Conservation (phyloP, 2,888 invertebrate genomes). For the Ypsolopha scabrella region DNA sequence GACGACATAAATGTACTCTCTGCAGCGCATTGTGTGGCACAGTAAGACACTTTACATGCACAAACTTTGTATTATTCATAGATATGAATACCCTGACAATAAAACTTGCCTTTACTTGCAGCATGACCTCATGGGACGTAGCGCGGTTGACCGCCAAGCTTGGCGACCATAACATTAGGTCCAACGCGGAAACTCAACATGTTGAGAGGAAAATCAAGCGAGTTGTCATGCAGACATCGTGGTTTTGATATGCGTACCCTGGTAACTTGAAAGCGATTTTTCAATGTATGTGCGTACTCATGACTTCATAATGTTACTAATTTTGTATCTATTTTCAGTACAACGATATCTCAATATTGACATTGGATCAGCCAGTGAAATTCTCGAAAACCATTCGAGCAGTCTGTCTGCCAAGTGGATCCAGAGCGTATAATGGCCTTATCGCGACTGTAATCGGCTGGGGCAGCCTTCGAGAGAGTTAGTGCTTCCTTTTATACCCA, state of each 20-base stretch:
- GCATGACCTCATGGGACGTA: conserved; percentile 92
- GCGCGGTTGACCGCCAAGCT: conserved; percentile 83
- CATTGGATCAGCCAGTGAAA: conserved; percentile 80
- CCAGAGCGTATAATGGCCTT: conserved; percentile 74
- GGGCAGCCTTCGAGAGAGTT: conserved; percentile 86
- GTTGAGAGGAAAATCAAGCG: conserved; percentile 83
- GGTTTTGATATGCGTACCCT: conserved; percentile 86
- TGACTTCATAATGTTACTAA: background rate
- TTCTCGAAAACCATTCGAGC: conserved; percentile 80
- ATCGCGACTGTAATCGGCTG: conserved; percentile 88
- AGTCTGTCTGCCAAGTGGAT: conserved; percentile 79
- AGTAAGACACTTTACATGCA: conserved; percentile 69
- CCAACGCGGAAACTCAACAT: conserved; percentile 79
- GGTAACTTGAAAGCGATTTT: conserved; percentile 43
- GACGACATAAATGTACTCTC: conserved; percentile 83
- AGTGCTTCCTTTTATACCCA: conserved; percentile 23
- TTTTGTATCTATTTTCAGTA: conserved; percentile 63
- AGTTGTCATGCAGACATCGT: conserved; percentile 86
- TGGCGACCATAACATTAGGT: conserved; percentile 87
- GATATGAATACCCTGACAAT: background rate
- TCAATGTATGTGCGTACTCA: background rate
- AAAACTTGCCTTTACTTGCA: conserved; percentile 26
- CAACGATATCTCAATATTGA: conserved; percentile 86
- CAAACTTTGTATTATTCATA: no score
- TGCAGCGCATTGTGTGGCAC: conserved; percentile 90